phyloP scores from a whole-genome alignment of 2,797 vertebrate species.

The Melanotaenia nigrans region DNA sequence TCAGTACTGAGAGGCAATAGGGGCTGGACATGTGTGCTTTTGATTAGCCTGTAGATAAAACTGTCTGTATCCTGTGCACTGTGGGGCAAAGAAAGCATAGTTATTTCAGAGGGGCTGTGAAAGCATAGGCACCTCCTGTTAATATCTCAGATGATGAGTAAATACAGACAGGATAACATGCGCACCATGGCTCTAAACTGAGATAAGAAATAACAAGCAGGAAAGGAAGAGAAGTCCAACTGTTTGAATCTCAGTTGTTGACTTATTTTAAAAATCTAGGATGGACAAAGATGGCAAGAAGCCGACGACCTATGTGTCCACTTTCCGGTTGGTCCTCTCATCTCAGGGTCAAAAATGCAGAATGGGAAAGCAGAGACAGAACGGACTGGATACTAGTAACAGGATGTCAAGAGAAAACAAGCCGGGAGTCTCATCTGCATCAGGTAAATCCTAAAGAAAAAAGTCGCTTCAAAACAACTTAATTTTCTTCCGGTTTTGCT shows the following conservation, averaged over 20 bases:
- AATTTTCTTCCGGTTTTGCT: background rate
- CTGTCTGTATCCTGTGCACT: conserved; percentile 49
- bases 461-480: background rate
- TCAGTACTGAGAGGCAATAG: conserved; percentile 25
- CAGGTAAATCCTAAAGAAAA: conserved; percentile 65
- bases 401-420: conserved; percentile 23
- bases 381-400: conserved; percentile 26
- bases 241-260: conserved; percentile 25
- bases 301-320: conserved; percentile 77
- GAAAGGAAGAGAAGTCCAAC: conserved; percentile 8
- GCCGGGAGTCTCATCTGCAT: conserved; percentile 37
- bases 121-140: conserved; percentile 56
- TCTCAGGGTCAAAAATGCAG: conserved; percentile 21
- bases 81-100: conserved; percentile 32
- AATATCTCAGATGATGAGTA: conserved; percentile 39
- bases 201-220: background rate
- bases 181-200: background rate
- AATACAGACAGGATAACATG: conserved; percentile 19
- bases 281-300: conserved; percentile 70
- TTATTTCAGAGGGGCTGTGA: conserved; percentile 45
- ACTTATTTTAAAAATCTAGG: conserved; percentile 31
- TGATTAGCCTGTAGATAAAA: conserved; percentile 56
- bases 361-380: conserved; percentile 32
- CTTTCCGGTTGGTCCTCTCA: conserved; percentile 71
- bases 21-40: conserved; percentile 55